phyloP scores from a whole-genome alignment of 1,140 invertebrate genomes.

The Hermatobates lingyangjiaoensis region DNA sequence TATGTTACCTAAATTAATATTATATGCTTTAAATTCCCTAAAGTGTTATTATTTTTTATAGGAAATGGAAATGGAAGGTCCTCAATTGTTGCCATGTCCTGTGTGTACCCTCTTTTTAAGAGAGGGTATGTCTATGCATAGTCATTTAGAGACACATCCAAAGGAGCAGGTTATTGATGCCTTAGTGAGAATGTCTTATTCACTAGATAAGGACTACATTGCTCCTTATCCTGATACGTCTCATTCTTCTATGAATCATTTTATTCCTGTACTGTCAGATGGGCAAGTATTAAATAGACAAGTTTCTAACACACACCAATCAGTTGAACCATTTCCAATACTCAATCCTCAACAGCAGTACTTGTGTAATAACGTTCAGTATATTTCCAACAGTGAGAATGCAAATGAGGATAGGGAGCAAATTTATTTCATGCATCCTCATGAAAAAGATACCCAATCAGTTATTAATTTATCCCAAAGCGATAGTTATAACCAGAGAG shows the following conservation, averaged over 20 bases:
- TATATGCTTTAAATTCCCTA: not conserved
- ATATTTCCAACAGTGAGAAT: too few species aligned
- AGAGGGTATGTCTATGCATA: conserved; percentile 56
- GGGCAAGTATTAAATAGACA: too few species aligned
- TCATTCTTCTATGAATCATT: conserved; percentile 7
- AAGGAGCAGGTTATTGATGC: conserved; percentile 68
- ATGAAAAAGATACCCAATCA: too few species aligned
- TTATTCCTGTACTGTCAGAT: conserved; percentile 9
- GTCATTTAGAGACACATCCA: conserved; percentile 62
- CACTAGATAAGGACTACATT: conserved; percentile 9
- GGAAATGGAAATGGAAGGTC: not conserved
- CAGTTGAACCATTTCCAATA: too few species aligned
- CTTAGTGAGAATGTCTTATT: conserved; percentile 33
- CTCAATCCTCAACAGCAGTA: too few species aligned
- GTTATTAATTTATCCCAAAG: too few species aligned
- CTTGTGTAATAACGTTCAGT: too few species aligned
- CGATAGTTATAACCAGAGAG: too few species aligned
- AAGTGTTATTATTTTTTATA: conserved; percentile 1
- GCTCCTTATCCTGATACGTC: not conserved
- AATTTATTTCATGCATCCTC: too few species aligned
- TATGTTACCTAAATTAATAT: not conserved
- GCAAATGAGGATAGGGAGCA: too few species aligned
- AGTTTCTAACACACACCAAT: too few species aligned
- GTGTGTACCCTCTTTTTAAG: conserved; percentile 63
- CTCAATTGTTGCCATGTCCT: conserved; percentile 33